A percentile compares a stretch with the other conserved stretches of the same genome.
Evolutionary conservation across 2,888 invertebrate genomes (phyloP).

Genomic region (Dinocampus coccinellae): DNA sequence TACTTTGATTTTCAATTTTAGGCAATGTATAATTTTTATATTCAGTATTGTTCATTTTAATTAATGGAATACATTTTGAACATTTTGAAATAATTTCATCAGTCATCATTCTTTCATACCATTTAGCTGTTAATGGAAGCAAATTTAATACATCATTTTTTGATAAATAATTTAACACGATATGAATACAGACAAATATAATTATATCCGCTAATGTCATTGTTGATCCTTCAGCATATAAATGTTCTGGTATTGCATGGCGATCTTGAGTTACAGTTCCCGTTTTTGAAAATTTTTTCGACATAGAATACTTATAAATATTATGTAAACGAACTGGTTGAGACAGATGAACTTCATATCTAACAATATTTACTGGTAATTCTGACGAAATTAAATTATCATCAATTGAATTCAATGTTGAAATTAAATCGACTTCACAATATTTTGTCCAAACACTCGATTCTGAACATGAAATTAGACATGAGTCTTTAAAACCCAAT

Average conservation of each 20-base stretch:
- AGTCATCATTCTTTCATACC: conserved; percentile 72
- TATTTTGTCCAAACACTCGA: conserved; percentile 91
- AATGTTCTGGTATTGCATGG: conserved; percentile 72
- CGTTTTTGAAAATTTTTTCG: conserved; percentile 70
- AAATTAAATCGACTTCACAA: conserved; percentile 87
- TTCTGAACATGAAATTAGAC: conserved; percentile 86
- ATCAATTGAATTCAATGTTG: conserved; percentile 72
- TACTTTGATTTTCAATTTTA: conserved; percentile 74
- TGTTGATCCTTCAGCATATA: conserved; percentile 85
- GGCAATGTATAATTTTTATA: conserved; percentile 67
- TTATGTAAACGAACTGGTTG: conserved; percentile 90
- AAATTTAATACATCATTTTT: conserved; percentile 55
- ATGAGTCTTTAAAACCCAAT: conserved; percentile 84
- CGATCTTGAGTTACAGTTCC: conserved; percentile 61
- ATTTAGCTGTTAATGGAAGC: conserved; percentile 76
- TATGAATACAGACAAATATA: conserved; percentile 79
- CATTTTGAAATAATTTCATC: conserved; percentile 57
- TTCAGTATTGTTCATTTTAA: not conserved
- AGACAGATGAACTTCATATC: conserved; percentile 87
- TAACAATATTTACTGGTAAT: conserved; percentile 79
- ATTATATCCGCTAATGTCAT: conserved; percentile 88
- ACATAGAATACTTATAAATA: conserved; percentile 73
- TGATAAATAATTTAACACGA: conserved; percentile 72
- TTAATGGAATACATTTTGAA: conserved; percentile 59
- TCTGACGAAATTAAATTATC: conserved; percentile 53